Conservation (phyloP, 1,140 invertebrate species). For the Diuraphis noxia region DNA sequence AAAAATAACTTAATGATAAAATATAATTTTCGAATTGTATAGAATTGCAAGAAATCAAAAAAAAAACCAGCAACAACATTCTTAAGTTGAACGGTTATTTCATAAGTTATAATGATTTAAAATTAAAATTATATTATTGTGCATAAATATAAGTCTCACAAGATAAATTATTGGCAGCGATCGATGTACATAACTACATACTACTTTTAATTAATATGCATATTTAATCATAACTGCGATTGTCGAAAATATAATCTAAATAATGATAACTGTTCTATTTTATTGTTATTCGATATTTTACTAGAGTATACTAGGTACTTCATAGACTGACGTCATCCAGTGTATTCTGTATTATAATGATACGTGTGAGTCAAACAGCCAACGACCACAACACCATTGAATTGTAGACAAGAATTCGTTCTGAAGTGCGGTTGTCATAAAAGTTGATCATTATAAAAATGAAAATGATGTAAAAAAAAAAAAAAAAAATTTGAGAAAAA, state of each 20-base stretch:
- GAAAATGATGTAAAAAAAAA: background rate
- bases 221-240: background rate
- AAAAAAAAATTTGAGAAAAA: too few species aligned
- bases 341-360: background rate
- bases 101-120: background rate
- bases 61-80: too few species aligned
- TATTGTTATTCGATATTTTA: background rate
- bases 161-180: background rate
- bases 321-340: background rate
- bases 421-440: background rate
- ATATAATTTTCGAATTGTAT: too few species aligned
- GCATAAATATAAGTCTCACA: background rate
- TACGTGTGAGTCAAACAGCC: background rate
- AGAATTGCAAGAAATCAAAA: too few species aligned
- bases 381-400: background rate
- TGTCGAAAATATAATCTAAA: background rate
- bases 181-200: background rate
- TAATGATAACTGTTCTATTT: background rate
- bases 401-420: background rate
- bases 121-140: background rate
- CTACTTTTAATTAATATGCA: background rate
- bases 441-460: slow-evolving; percentile 5
- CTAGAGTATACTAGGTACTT: background rate
- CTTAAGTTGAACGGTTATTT: background rate
- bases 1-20: too few species aligned